phyloP scores from a whole-genome alignment of 2,888 invertebrate genomes.

The Anthrax anthrax region DNA sequence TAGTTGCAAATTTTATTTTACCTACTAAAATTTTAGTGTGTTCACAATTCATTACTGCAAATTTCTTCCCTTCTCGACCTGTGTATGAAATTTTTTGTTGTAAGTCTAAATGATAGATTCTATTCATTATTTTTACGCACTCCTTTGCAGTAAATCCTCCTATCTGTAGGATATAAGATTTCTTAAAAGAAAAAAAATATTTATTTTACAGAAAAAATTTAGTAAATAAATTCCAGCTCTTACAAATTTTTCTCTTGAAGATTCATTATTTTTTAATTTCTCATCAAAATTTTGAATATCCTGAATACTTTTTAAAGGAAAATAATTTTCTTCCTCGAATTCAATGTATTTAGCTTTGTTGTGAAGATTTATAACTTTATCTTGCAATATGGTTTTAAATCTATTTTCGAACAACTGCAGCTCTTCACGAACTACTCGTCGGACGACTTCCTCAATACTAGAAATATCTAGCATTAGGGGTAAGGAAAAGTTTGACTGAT shows the following conservation, averaged over 20 bases:
- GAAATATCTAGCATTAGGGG: neutral
- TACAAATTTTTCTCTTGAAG: neutral
- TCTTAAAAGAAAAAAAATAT: neutral
- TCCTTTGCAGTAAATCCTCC: neutral
- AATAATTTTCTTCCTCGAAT: neutral
- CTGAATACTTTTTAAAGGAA: neutral
- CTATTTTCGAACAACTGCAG: neutral
- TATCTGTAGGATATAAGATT: neutral
- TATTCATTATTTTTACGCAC: neutral
- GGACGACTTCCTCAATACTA: neutral
- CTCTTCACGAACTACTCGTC: neutral
- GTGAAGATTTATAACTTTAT: too few relatives aligned
- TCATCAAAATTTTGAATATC: neutral
- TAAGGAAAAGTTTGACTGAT: neutral
- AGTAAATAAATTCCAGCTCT: neutral
- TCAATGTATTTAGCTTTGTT: neutral
- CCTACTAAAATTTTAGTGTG: neutral
- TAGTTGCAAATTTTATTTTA: neutral
- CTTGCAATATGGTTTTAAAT: neutral
- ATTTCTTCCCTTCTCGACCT: neutral
- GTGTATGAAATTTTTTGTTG: neutral
- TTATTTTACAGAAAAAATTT: neutral
- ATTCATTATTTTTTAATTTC: neutral
- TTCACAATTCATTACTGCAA: neutral
- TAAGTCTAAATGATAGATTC: neutral